Evolutionary conservation across 2,888 invertebrate species (phyloP).

Genomic region (Hybos culiciformis): DNA sequence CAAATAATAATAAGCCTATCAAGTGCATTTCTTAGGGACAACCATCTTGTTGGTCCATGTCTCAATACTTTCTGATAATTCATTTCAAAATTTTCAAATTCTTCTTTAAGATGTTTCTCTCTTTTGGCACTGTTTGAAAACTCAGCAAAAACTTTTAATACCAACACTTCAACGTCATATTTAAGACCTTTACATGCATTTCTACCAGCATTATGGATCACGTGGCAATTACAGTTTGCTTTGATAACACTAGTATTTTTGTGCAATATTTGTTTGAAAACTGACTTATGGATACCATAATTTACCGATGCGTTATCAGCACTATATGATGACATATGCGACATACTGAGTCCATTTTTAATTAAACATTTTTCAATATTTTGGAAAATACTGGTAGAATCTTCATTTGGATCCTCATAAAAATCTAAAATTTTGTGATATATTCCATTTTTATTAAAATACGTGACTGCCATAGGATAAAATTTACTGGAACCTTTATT

Average conservation of each 20-base stretch:
- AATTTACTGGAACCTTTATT: constrained; percentile 1
- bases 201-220: constrained; percentile 2
- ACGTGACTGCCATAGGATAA: constrained; percentile 1
- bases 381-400: background rate
- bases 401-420: constrained; percentile 2
- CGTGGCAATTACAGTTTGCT: constrained; percentile 4
- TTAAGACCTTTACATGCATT: background rate
- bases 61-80: background rate
- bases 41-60: background rate
- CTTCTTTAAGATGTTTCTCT: background rate
- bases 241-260: constrained; percentile 4
- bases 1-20: background rate
- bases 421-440: constrained; percentile 5
- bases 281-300: constrained; percentile 4
- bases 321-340: constrained; percentile 1
- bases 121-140: background rate
- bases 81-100: background rate
- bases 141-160: background rate
- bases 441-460: constrained; percentile 3
- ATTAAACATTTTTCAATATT: constrained; percentile 2
- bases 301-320: constrained; percentile 5
- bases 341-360: background rate
- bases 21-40: background rate
- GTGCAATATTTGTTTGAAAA: constrained; percentile 1
- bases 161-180: background rate